Conservation (phyloP, 2,113 vertebrate species). For the Rhabdomys dilectus region DNA sequence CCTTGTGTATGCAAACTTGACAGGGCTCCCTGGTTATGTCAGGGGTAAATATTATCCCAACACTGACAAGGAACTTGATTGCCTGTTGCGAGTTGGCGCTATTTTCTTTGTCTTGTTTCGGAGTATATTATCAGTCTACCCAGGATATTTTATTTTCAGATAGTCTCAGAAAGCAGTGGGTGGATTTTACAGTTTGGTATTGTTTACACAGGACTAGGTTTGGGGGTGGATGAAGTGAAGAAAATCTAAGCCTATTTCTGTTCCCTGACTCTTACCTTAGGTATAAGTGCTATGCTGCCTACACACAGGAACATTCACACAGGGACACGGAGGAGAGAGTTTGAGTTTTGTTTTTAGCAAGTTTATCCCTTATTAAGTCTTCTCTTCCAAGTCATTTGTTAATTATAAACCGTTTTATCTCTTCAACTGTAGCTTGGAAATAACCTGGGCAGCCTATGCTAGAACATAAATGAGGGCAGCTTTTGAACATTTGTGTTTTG, state of each 20-base stretch:
- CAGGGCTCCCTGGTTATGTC: background rate
- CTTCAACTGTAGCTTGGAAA: background rate
- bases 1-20: background rate
- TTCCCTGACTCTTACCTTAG: constrained; percentile 17
- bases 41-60: constrained; percentile 68
- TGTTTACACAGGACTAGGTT: background rate
- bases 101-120: constrained; percentile 58
- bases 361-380: background rate
- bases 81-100: constrained; percentile 26
- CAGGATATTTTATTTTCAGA: constrained; percentile 10
- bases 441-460: background rate
- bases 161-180: background rate
- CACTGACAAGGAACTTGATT: constrained; percentile 10
- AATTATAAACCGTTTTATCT: background rate
- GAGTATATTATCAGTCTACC: background rate
- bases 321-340: background rate
- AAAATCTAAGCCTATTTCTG: constrained; percentile 39
- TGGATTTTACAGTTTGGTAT: constrained; percentile 41
- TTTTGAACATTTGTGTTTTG: background rate
- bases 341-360: background rate
- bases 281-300: background rate
- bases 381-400: background rate
- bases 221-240: background rate
- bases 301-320: background rate
- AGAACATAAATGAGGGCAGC: background rate